phyloP scores from a whole-genome alignment of 2,888 invertebrate genomes.

The Lepidonotus clava region DNA sequence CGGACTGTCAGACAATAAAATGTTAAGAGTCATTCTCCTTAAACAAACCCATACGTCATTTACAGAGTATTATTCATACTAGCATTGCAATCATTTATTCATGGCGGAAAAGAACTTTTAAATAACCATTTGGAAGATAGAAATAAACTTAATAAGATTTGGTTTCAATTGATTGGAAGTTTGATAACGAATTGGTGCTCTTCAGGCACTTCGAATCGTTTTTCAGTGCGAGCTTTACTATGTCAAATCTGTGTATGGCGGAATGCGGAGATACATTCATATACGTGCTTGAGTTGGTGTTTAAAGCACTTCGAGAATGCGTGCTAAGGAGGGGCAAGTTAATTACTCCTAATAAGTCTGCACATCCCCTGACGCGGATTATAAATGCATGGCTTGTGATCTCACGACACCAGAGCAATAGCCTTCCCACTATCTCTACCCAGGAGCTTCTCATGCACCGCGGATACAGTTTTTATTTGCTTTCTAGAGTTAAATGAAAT shows the following conservation, averaged over 20 bases:
- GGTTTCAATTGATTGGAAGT: too few species aligned
- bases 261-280: too few species aligned
- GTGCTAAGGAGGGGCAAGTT: too few species aligned
- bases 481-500: not conserved
- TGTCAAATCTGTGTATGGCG: too few species aligned
- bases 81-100: constrained; percentile 14
- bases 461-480: not conserved
- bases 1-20: not conserved
- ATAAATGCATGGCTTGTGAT: constrained; percentile 38
- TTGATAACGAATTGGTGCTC: too few species aligned
- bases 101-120: not conserved
- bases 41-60: constrained; percentile 4
- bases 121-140: too few species aligned
- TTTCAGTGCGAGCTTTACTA: too few species aligned
- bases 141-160: too few species aligned
- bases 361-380: constrained; percentile 26
- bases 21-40: constrained; percentile 8
- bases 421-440: not conserved
- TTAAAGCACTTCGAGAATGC: too few species aligned
- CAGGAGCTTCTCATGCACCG: not conserved
- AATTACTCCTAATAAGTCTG: constrained; percentile 10
- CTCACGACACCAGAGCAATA: constrained; percentile 25
- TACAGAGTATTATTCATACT: not conserved
- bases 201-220: too few species aligned
- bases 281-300: too few species aligned